Evolutionary conservation across 2,888 invertebrate genomes (phyloP).

Genomic region (Erpobdella octoculata): DNA sequence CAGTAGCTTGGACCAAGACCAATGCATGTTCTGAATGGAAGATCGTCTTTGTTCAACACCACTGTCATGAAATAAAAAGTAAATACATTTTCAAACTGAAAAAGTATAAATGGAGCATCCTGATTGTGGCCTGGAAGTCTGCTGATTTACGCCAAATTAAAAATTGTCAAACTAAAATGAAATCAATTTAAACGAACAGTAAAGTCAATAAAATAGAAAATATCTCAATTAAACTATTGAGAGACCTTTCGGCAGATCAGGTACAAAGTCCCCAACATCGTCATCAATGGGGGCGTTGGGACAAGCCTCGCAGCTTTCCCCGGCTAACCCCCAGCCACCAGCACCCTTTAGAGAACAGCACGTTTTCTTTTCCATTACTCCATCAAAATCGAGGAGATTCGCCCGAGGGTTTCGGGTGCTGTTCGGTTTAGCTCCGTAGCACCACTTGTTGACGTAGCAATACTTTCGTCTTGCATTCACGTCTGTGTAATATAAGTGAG

Average conservation of each 20-base stretch:
- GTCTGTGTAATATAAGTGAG: slow-evolving; percentile 7
- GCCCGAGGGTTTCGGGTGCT: neutral
- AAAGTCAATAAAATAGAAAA: neutral
- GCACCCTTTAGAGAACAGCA: slow-evolving; percentile 19
- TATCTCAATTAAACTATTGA: neutral
- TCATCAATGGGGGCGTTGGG: slow-evolving; percentile 16
- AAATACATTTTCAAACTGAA: neutral
- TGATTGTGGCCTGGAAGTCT: neutral
- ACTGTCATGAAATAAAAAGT: neutral
- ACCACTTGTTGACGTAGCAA: slow-evolving; percentile 17
- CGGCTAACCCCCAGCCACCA: slow-evolving; percentile 17
- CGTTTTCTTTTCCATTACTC: slow-evolving; percentile 13
- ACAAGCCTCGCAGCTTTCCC: slow-evolving; percentile 11
- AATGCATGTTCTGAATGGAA: slow-evolving; percentile 40
- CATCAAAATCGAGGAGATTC: neutral
- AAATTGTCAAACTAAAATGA: no score
- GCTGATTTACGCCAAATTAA: neutral
- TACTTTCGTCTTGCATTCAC: slow-evolving; percentile 16
- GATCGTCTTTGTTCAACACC: slow-evolving; percentile 19
- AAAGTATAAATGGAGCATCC: neutral
- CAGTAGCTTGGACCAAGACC: slow-evolving; percentile 51
- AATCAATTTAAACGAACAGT: neutral
- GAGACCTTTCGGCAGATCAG: slow-evolving; percentile 22
- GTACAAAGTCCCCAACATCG: slow-evolving; percentile 9
- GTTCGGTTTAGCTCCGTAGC: slow-evolving; percentile 21